Evolutionary conservation across 2,113 vertebrate species (phyloP), one percentile per base, ranked within the genome.

Genomic region (Cyphomyrus plagiostoma): DNA sequence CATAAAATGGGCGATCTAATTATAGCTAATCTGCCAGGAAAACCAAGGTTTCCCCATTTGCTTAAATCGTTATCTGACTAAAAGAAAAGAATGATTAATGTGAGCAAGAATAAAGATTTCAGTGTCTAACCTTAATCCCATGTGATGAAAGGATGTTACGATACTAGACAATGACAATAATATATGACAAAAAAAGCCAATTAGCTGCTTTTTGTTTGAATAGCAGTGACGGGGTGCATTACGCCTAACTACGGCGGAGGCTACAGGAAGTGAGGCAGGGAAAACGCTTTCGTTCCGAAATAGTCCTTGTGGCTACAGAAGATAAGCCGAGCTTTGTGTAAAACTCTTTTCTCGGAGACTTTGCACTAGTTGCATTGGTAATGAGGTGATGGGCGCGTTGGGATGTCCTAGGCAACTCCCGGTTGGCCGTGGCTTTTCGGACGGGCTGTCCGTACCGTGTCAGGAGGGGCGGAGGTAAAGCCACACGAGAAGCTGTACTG

Each of bases 261-360:
- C 49, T 50, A 53, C 85, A 86, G 85, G 85, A 86, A 86, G 46
- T 86, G 46, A 86, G 50, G 48, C 85, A 86, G 49, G 85, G 15
- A 49, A 35, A 17, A 17, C 48, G 13, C n/a, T 30, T 86, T 86
- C 84, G 26, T 30, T 86, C 80, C 23, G 45, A 85, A 85, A 50
- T 15, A 50, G 49, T 26, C 48, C 26, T 53, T 53, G 49, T 86
- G 85, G 26, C 39, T 83, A 39, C 85, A 35, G 85, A 17, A 86
- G 49, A 35, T 50, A 52, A 50, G 21, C 70, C 3, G 70, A 77
- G 84, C 80, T 83, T 9, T 21, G 21, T 46, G 8, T 11, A 21
- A 30, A 83, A 48, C 45, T 9, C 7, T 39, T 30, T 77, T 77
- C 35, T 77, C 4, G 23, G 9, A 77, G 26, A 35, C 70, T 35